Evolutionary conservation across 1,140 invertebrate genomes (phyloP), one percentile per base, ranked within the genome.

Genomic region (Zaprionus camerounensis): DNA sequence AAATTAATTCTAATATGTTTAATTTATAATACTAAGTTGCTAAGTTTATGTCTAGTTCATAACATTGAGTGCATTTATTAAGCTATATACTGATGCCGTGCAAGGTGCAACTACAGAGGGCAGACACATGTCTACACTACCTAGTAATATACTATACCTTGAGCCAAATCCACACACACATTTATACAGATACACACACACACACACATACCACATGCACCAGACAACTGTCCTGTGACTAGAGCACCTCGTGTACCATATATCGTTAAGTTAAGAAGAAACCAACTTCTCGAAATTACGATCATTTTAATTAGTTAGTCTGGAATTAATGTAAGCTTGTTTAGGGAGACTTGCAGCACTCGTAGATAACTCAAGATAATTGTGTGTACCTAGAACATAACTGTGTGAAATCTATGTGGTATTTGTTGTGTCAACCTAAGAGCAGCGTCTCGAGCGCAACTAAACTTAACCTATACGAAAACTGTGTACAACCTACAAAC

Each of bases 1-100:
- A 78, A 87, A 87, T 74, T 87, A 80, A 72, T 87, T 81, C 22
- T 79, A 79, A 59, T 59, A 62, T 44, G 55, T 57, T 69, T 65
- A 65, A 26, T n/a, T 20, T 51, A 38, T 34, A 46, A 13, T 12
- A n/a, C 58, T 78, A 70, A 34, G 66, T 78, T 78, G 62, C 46
- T 46, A 46, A 46, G 55, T 31, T 46, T 74, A 65, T 56, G 53
- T 65, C 41, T 38, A 67, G 58, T 41, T 22, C 20, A 22, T 61
- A 67, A 67, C n/a, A 24, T 59, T 68, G 55, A 58, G 36, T 68
- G 61, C 61, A 63, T 64, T 64, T 51, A 51, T 56, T 56, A 56
- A 28, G 53, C 53, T 56, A 12, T 13, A 51, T 22, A 51, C 20
- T 5, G 17, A 12, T 7, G 1, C 17, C 17, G 9, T 7, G 2